Conservation (phyloP, 2,113 vertebrate genomes). For the Struthidea cinerea region DNA sequence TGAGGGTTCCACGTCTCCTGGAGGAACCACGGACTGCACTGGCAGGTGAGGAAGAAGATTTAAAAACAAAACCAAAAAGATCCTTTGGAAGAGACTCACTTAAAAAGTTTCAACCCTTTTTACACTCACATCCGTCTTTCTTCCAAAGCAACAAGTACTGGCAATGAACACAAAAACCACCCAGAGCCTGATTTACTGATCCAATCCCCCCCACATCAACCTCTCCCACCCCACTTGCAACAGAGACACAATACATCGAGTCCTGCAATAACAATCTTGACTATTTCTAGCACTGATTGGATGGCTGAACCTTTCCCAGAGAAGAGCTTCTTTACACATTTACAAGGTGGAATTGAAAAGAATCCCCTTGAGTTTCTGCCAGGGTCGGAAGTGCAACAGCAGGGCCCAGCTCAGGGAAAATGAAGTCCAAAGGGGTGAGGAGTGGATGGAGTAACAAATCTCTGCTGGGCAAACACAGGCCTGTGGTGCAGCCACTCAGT, state of each 20-base stretch:
- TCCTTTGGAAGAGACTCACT: background rate
- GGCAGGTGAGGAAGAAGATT: background rate
- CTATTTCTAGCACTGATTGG: background rate
- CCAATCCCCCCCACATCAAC: background rate
- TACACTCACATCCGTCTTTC: background rate
- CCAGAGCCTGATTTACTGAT: background rate
- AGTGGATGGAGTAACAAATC: background rate
- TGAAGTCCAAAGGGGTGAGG: background rate
- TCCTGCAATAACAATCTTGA: background rate
- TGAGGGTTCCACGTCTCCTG: background rate
- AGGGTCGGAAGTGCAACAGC: background rate
- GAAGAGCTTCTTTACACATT: slow-evolving; percentile 23
- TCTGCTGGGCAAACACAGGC: slow-evolving; percentile 16
- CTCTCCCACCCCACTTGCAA: background rate
- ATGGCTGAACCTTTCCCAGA: slow-evolving; percentile 39
- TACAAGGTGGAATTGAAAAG: background rate
- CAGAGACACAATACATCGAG: background rate
- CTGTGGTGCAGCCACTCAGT: background rate
- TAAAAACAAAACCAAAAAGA: background rate
- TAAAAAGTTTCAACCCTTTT: background rate
- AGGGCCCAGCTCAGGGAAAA: slow-evolving; percentile 1
- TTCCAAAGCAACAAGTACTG: background rate
- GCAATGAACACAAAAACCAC: background rate
- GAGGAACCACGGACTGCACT: background rate
- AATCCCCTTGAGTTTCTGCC: slow-evolving; percentile 9